Percentiles rank a stretch among this genome's conserved stretches.
Conservation (phyloP, 2,113 vertebrate genomes). For the Chiloscyllium plagiosum region DNA sequence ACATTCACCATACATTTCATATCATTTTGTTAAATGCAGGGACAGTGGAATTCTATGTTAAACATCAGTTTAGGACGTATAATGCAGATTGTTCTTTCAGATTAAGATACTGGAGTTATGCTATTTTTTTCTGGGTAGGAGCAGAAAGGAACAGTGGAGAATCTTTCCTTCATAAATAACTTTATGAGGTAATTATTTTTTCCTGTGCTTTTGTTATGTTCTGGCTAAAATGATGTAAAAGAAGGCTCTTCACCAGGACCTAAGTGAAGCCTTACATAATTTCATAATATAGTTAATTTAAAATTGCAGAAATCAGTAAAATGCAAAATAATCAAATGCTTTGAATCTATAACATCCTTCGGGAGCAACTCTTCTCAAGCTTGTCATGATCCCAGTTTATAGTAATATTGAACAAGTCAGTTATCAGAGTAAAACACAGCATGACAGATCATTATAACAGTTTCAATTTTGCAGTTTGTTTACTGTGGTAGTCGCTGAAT, state of each 20-base stretch:
- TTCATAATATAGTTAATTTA: not conserved
- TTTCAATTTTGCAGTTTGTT: too few relatives aligned
- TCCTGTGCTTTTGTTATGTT: not conserved
- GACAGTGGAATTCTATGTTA: not conserved
- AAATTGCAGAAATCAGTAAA: not conserved
- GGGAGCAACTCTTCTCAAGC: not conserved
- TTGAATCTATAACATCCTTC: not conserved
- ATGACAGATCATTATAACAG: too few relatives aligned
- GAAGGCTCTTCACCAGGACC: not conserved
- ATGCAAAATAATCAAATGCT: not conserved
- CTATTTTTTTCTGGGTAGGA: not conserved
- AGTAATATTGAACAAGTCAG: too few relatives aligned
- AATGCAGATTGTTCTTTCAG: not conserved
- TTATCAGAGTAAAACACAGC: too few relatives aligned
- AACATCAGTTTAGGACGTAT: not conserved
- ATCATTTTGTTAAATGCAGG: not conserved
- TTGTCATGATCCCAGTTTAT: too few relatives aligned
- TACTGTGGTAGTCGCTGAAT: too few relatives aligned
- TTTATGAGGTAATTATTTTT: not conserved
- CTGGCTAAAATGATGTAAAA: not conserved
- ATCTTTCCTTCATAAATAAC: not conserved
- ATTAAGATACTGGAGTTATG: not conserved
- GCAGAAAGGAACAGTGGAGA: not conserved
- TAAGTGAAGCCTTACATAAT: not conserved
- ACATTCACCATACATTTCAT: too few relatives aligned